Evolutionary conservation across 2,113 vertebrate genomes (phyloP).

Genomic region (Tupaia tana): DNA sequence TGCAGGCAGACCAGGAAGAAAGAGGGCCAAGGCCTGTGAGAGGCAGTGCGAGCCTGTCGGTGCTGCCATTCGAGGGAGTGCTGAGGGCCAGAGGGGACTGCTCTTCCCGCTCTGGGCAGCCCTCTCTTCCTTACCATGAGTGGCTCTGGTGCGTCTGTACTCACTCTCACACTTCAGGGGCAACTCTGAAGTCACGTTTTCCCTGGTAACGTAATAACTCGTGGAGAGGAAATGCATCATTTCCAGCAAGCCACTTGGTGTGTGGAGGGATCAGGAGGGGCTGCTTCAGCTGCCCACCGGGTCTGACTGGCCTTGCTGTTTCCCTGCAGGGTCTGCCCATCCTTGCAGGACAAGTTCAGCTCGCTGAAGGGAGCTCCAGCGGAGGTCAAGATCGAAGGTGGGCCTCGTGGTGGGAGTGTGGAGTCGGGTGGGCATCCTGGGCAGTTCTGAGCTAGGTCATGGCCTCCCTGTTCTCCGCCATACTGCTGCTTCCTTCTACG

Average conservation of each 20-base stretch:
- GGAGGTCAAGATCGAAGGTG: constrained; percentile 87
- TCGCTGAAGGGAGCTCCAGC: constrained; percentile 74
- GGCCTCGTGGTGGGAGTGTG: neutral
- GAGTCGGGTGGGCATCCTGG: neutral
- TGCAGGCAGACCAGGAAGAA: neutral
- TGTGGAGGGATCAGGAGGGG: neutral
- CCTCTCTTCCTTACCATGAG: neutral
- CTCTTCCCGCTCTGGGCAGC: neutral
- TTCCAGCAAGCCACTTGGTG: neutral
- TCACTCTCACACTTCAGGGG: neutral
- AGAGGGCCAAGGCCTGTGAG: too few species aligned
- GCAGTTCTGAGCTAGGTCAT: neutral
- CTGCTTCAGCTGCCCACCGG: neutral
- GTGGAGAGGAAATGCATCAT: neutral
- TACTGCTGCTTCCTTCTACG: neutral
- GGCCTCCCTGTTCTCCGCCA: neutral
- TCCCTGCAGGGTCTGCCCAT: constrained; percentile 76
- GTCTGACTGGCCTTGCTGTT: constrained; percentile 63
- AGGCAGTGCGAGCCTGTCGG: neutral
- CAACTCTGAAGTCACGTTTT: neutral
- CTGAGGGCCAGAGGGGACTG: neutral
- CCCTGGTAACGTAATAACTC: neutral
- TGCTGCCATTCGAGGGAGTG: neutral
- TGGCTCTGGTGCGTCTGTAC: neutral
- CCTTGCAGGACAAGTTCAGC: constrained; percentile 70